These are phyloP conservation scores for Drosophila rufa DNA, from an alignment of 1,140 invertebrate species.

Conservation along the genomic window DNA sequence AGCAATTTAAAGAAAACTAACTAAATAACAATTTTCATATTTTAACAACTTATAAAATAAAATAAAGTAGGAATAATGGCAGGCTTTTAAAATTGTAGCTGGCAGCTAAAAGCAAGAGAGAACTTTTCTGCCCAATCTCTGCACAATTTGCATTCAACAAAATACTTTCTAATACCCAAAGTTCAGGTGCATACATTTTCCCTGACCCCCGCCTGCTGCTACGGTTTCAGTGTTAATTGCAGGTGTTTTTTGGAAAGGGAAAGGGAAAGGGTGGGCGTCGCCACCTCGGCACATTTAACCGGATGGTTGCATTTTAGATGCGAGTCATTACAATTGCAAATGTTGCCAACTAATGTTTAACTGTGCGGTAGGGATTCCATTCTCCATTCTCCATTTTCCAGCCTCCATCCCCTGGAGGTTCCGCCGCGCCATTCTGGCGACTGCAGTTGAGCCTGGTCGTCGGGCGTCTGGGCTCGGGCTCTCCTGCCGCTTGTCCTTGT, in stretches of 20 bases:
- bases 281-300: slow-evolving; percentile 49
- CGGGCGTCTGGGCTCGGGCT: neutral
- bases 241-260: slow-evolving; percentile 8
- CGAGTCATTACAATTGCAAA: slow-evolving; percentile 79
- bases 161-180: slow-evolving; percentile 29
- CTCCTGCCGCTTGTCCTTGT: slow-evolving; percentile 32
- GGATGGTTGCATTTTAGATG: slow-evolving; percentile 54
- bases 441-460: slow-evolving; percentile 22
- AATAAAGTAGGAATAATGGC: slow-evolving; percentile 1
- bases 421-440: slow-evolving; percentile 66
- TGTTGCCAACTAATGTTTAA: slow-evolving; percentile 76
- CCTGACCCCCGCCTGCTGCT: neutral
- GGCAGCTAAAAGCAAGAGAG: too few species aligned
- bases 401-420: slow-evolving; percentile 12
- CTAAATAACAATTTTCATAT: slow-evolving; percentile 5
- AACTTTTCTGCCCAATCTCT: slow-evolving; percentile 32
- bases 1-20: neutral
- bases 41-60: neutral
- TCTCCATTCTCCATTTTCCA: neutral
- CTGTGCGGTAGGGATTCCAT: slow-evolving; percentile 41
- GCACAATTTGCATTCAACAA: slow-evolving; percentile 34
- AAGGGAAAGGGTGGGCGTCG: slow-evolving; percentile 9
- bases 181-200: slow-evolving; percentile 15
- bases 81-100: neutral
- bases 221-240: slow-evolving; percentile 48